These are phyloP conservation scores for Hofmannophila pseudospretella DNA, from an alignment of 2,888 invertebrate species.

Conservation along the genomic window DNA sequence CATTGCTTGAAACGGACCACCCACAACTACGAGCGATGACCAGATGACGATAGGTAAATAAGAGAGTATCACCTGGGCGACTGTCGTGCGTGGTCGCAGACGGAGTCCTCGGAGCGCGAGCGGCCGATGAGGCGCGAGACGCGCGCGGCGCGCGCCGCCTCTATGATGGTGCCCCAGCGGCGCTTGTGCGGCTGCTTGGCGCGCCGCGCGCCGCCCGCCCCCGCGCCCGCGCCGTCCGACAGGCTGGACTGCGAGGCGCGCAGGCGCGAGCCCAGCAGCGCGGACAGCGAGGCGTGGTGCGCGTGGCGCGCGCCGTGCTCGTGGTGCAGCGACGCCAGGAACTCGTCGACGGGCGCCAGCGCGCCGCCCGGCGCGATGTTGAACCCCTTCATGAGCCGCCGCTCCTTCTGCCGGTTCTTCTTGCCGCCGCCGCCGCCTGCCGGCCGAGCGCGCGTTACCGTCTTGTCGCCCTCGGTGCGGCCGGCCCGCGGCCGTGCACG, in stretches of 20 bases:
- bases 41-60: too few species aligned
- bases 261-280: slow-evolving; percentile 78
- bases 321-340: slow-evolving; percentile 85
- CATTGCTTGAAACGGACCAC: too few species aligned
- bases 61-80: slow-evolving; percentile 72
- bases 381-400: slow-evolving; percentile 94
- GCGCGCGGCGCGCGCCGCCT: slow-evolving; percentile 89
- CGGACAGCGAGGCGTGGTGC: slow-evolving; percentile 78
- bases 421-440: slow-evolving; percentile 89
- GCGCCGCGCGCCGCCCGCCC: slow-evolving; percentile 33
- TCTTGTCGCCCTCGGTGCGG: background rate
- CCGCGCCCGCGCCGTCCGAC: slow-evolving; percentile 44
- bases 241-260: slow-evolving; percentile 61
- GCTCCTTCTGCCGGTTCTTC: slow-evolving; percentile 95
- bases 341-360: slow-evolving; percentile 87
- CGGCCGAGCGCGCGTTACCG: background rate
- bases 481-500: too few species aligned
- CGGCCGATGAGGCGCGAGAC: slow-evolving; percentile 89
- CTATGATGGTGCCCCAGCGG: slow-evolving; percentile 90
- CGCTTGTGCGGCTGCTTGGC: slow-evolving; percentile 82
- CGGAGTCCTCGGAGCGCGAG: slow-evolving; percentile 89
- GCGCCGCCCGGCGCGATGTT: slow-evolving; percentile 86
- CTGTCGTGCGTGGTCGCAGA: slow-evolving; percentile 79
- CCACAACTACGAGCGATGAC: too few species aligned
- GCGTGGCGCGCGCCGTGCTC: slow-evolving; percentile 62